Evolutionary conservation across 2,113 vertebrate species (phyloP).

Genomic region (Tenebrosternarchus preto): DNA sequence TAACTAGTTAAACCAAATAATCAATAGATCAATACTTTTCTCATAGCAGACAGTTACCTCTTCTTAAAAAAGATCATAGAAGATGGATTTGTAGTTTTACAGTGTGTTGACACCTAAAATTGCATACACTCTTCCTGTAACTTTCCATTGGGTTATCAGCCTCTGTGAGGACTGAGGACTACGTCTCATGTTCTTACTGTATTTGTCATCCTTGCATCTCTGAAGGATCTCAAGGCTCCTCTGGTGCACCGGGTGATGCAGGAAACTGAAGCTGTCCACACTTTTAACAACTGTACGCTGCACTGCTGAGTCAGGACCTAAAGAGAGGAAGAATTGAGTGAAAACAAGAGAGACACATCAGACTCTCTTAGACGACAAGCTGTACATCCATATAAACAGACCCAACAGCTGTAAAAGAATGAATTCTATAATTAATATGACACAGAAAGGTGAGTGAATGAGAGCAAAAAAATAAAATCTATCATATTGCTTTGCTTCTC

Average conservation of each 20-base stretch:
- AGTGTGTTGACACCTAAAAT: neutral
- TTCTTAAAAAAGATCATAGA: neutral
- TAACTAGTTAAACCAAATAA: neutral
- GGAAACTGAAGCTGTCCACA: constrained; percentile 99
- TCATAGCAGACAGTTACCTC: neutral
- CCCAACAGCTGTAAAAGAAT: neutral
- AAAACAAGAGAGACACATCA: constrained; percentile 47
- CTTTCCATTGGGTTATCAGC: neutral
- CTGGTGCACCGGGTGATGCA: constrained; percentile 99
- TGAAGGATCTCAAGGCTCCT: constrained; percentile 99
- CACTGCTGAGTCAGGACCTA: constrained; percentile 92
- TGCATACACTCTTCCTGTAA: neutral
- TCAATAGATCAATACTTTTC: neutral
- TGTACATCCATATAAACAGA: neutral
- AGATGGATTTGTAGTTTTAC: neutral
- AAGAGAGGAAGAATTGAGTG: constrained; percentile 68
- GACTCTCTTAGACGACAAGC: constrained; percentile 28
- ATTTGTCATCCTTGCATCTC: constrained; percentile 99
- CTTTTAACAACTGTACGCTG: constrained; percentile 89
- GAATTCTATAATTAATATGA: neutral
- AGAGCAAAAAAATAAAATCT: neutral
- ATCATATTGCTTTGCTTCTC: neutral
- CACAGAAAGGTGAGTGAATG: too few species aligned
- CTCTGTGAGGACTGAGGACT: constrained; percentile 61
- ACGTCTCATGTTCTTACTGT: constrained; percentile 98